phyloP scores from a whole-genome alignment of 2,797 vertebrate species.

The Periophthalmus magnuspinnatus region DNA sequence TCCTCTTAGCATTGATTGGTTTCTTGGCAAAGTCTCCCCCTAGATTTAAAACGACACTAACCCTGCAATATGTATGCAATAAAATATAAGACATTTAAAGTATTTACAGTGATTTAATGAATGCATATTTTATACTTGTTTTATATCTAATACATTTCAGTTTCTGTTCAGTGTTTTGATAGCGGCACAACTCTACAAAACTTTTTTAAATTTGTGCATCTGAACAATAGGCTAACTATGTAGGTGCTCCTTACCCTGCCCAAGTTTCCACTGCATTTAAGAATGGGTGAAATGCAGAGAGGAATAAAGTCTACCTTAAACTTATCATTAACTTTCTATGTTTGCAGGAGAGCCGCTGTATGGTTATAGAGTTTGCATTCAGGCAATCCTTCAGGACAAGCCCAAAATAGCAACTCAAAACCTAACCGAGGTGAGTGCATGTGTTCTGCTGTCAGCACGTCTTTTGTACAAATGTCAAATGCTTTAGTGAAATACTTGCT shows the following conservation, averaged over 20 bases:
- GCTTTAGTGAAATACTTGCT: neutral
- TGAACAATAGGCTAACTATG: no score
- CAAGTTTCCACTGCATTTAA: neutral
- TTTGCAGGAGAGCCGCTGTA: slow-evolving; percentile 88
- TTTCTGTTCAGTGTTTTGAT: neutral
- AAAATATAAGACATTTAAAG: neutral
- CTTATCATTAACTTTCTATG: neutral
- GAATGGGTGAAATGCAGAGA: neutral
- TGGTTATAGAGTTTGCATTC: slow-evolving; percentile 94
- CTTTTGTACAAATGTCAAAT: neutral
- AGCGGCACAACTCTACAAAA: no score
- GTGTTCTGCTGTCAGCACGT: slow-evolving; percentile 7
- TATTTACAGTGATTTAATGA: neutral
- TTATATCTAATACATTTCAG: neutral
- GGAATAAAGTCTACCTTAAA: neutral
- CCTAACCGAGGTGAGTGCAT: slow-evolving; percentile 84
- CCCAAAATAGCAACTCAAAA: slow-evolving; percentile 86
- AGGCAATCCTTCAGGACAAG: slow-evolving; percentile 88
- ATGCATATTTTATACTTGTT: neutral
- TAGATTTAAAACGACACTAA: neutral
- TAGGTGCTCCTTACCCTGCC: no score
- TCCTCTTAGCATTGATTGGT: neutral
- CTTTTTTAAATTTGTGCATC: no score
- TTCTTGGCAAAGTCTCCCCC: neutral
- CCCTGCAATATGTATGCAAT: neutral